Conservation (phyloP, 1,140 invertebrate genomes). For the Orius insidiosus region DNA sequence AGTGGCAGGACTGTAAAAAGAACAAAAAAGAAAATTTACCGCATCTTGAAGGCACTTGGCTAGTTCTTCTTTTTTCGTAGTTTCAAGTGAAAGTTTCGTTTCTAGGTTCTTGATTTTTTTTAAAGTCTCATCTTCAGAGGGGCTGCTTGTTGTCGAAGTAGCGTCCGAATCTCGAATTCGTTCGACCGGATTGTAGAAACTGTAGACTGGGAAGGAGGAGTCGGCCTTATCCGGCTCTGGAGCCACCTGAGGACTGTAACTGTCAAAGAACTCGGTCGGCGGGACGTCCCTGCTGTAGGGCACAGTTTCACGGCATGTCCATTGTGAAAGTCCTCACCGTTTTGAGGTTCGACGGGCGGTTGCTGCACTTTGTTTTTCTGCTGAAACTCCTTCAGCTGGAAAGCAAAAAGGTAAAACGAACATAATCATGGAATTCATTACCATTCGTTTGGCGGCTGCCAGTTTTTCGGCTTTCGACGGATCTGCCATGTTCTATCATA, state of each 20-base stretch:
- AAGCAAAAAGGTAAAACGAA: neutral
- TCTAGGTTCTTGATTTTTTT: neutral
- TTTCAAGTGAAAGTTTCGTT: no score
- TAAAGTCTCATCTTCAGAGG: neutral
- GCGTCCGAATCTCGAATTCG: neutral
- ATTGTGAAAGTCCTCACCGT: neutral
- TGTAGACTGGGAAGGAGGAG: slow-evolving; percentile 3
- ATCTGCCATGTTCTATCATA: slow-evolving; percentile 9
- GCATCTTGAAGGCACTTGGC: no score
- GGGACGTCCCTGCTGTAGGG: neutral
- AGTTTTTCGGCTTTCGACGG: slow-evolving; percentile 15
- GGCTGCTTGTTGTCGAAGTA: neutral
- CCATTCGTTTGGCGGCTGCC: slow-evolving; percentile 15
- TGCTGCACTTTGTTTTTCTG: slow-evolving; percentile 13
- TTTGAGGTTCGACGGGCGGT: neutral
- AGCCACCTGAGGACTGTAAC: neutral
- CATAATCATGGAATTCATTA: slow-evolving; percentile 4
- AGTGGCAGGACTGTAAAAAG: no score
- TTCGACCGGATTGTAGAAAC: neutral
- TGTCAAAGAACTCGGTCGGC: no score
- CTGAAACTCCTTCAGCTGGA: slow-evolving; percentile 16
- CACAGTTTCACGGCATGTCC: neutral
- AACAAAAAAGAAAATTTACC: no score
- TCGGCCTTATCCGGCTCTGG: slow-evolving; percentile 2
- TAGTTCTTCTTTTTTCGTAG: no score